A percentile compares a stretch with the other conserved stretches of the same genome.
phyloP scores from a whole-genome alignment of 2,113 vertebrate species.

The Microtus pennsylvanicus region DNA sequence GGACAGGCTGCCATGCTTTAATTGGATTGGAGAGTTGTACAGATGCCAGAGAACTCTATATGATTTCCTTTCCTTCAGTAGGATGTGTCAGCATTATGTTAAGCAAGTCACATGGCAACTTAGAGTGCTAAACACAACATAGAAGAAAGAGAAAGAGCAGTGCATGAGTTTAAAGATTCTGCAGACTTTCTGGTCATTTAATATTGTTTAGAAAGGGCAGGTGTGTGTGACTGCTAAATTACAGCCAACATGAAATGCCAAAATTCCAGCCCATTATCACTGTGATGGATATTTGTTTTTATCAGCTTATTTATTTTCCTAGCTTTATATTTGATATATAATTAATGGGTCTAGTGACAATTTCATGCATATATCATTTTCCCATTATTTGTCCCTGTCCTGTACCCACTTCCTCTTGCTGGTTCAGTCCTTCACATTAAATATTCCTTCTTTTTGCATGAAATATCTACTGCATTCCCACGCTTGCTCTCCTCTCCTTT shows the following conservation, averaged over 20 bases:
- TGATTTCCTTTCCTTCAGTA: neutral
- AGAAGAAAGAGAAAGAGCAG: neutral
- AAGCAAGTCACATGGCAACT: slow-evolving; percentile 3
- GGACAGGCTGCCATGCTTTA: neutral
- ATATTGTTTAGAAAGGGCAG: neutral
- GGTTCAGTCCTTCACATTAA: neutral
- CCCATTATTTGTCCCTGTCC: neutral
- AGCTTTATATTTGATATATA: neutral
- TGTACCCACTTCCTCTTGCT: neutral
- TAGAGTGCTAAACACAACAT: neutral
- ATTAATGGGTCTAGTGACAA: neutral
- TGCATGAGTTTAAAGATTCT: neutral
- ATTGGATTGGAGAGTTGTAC: neutral
- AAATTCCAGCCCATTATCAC: neutral
- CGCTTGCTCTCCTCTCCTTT: neutral
- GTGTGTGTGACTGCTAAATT: neutral
- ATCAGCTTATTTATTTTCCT: neutral
- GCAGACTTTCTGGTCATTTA: neutral
- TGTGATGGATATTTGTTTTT: neutral
- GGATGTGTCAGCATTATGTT: neutral
- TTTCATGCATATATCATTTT: neutral
- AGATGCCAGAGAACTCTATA: neutral
- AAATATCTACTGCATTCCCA: neutral
- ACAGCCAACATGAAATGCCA: neutral
- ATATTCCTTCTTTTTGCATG: neutral